phyloP scores from a whole-genome alignment of 2,888 invertebrate species.

The Leistus spinibarbis region DNA sequence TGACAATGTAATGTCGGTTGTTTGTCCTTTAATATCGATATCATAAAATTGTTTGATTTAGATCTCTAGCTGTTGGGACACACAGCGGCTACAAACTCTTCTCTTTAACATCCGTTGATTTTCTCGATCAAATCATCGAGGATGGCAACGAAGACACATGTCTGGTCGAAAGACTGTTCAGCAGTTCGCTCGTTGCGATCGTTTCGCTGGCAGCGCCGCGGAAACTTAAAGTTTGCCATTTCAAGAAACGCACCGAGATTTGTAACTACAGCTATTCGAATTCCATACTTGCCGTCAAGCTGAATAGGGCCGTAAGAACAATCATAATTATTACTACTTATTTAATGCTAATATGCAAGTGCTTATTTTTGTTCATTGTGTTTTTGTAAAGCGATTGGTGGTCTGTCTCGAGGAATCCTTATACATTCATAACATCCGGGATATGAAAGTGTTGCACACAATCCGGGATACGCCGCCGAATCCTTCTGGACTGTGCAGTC shows the following conservation, averaged over 20 bases:
- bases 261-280: slow-evolving; percentile 96
- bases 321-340: too few species aligned
- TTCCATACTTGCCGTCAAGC: slow-evolving; percentile 92
- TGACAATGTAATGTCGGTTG: background rate
- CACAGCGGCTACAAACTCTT: slow-evolving; percentile 90
- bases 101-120: slow-evolving; percentile 81
- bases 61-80: slow-evolving; percentile 92
- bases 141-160: slow-evolving; percentile 85
- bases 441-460: slow-evolving; percentile 97
- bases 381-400: slow-evolving; percentile 76
- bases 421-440: slow-evolving; percentile 97
- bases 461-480: slow-evolving; percentile 98
- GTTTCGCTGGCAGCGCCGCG: slow-evolving; percentile 91
- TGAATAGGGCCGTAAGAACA: slow-evolving; percentile 84
- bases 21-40: background rate
- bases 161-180: slow-evolving; percentile 94
- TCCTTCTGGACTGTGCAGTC: slow-evolving; percentile 88
- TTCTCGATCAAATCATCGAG: slow-evolving; percentile 87
- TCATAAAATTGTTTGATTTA: slow-evolving; percentile 51
- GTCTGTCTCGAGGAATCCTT: slow-evolving; percentile 97
- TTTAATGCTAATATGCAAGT: background rate
- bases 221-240: slow-evolving; percentile 93
- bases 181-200: slow-evolving; percentile 94
- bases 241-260: slow-evolving; percentile 96
- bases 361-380: slow-evolving; percentile 7